Percentiles rank a stretch among this genome's conserved stretches.
Conservation (phyloP, 30 jellyfish, hydroid and myxozoan genomes). For the Rhopilema esculentum region DNA sequence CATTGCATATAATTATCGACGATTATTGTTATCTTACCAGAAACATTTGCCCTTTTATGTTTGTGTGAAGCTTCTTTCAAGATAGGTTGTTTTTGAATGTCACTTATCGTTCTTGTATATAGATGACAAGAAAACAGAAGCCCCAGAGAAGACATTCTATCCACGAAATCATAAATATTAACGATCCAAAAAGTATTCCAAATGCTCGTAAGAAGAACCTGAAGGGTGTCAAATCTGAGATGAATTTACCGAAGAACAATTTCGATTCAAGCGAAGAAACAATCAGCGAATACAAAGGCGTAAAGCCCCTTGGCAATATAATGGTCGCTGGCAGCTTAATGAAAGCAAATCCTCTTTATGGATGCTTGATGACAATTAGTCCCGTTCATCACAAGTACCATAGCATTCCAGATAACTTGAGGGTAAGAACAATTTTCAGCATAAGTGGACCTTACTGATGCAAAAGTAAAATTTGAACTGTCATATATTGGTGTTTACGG, state of each 20-base stretch:
- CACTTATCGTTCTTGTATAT: not conserved
- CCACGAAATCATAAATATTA: slow-evolving; percentile 25
- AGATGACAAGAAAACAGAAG: not conserved
- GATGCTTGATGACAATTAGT: slow-evolving; percentile 53
- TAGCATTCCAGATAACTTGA: slow-evolving; percentile 69
- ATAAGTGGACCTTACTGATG: no score
- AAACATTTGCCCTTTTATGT: no score
- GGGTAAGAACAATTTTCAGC: no score
- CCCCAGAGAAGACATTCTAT: slow-evolving; percentile 55
- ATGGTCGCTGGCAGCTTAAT: slow-evolving; percentile 50
- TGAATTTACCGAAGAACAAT: not conserved
- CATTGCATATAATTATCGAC: no score
- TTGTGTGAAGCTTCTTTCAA: no score
- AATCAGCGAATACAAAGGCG: not conserved
- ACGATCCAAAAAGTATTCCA: not conserved
- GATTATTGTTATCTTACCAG: no score
- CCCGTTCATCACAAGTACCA: not conserved
- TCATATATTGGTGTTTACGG: no score
- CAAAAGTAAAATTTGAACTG: no score
- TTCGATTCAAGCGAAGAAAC: not conserved
- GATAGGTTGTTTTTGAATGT: no score
- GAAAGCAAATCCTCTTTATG: slow-evolving; percentile 56
- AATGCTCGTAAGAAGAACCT: not conserved
- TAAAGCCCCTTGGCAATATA: slow-evolving; percentile 36
- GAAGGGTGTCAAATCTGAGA: slow-evolving; percentile 2